Base-by-base conservation (phyloP, 2,888 invertebrate species). In the Aleiodes testaceus region DNA sequence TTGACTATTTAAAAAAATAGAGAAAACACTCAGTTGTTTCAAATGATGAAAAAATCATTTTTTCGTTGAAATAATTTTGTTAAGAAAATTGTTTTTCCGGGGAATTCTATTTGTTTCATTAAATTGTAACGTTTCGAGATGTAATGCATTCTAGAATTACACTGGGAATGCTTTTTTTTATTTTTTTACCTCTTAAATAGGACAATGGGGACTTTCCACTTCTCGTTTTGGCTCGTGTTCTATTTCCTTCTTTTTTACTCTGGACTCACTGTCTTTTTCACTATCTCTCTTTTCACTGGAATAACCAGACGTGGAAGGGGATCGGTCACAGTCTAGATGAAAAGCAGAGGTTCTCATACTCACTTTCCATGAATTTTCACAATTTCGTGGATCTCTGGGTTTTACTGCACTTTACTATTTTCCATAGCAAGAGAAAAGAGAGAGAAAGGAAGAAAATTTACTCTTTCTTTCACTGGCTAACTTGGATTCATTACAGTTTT, bases 261-360 rank as follows among this genome's bases (percentile, higher is more conserved):
- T 45, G 45, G 45, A 63, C 26, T 20, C 7, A 14, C 16, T 16
- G 18, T 63, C 20, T 47, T 30, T 45, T 63, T 22, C 16, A n/a
- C 47, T n/a, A 59, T 22, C 36, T 59, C 36, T 59, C 59, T 36
- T 59, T 36, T 59, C 59, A 59, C 16, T 59, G 42, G 16, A 30
- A 18, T 45, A 20, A 45, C 18, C 45, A 63, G 63, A 63, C 45
- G 47, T 45, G 26, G 22, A 20, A 22, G 16, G 16, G 14, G 63
- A 42, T 68, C 73, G 75, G 70, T 70, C 72, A 72, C 69, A 67
- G 63, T 61, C 72, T 55, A 67, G 55, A 52, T 50, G 52, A 47
- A 52, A 30, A 55, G 61, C 44, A 11, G 22, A 45, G 16, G 55
- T 42, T 69, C 52, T 66, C 9, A 63, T 22, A 42, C 36, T 36